Evolutionary conservation across 2,797 vertebrate genomes (phyloP), one percentile per base, ranked within the genome.

Genomic region (Dermochelys coriacea): DNA sequence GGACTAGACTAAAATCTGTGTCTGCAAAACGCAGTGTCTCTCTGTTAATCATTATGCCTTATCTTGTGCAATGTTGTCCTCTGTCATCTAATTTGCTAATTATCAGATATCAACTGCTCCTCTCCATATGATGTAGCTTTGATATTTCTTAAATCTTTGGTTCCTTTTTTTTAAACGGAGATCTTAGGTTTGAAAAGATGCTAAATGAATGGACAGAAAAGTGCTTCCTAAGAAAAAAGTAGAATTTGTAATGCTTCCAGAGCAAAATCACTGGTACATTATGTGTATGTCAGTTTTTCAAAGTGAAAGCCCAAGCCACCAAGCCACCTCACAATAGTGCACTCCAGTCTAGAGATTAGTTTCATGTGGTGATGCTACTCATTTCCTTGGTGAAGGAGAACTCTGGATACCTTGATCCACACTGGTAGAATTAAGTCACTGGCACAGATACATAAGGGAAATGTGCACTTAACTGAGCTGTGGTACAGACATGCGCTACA

Each of bases 401-500:
- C 11, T 45, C 74, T 41, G 23, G 23, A 45, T 45, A 41, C 11
- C 37, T 45, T 45, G 37, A 14, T 74, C 10, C 19, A 23, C 5
- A 12, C 37, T 47, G 25, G 6, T 75, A 47, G 41, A 75, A 75
- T 47, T 47, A 47, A 75, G 41, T 47, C 27, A 12, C 2, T 47
- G 41, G 14, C 25, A 12, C 6, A 90, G 68, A 59, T 86, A 31
- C 9, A 84, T 80, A 18, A 29, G 52, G 86, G 51, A 29, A 50
- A 29, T 45, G 12, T 54, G 55, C 51, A 14, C 8, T 12, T 80
- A 31, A 25, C 71, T 21, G 7, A 75, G 12, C 41, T 75, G 64
- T 91, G 85, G 82, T 10, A 25, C 75, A 75, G 45, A 57, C 18
- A 34, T 90, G 31, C 87, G 91, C 74, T 51, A 71, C 86, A 54